Base-by-base conservation (phyloP, 1,140 invertebrate species). In the Bathynomus jamesi region DNA sequence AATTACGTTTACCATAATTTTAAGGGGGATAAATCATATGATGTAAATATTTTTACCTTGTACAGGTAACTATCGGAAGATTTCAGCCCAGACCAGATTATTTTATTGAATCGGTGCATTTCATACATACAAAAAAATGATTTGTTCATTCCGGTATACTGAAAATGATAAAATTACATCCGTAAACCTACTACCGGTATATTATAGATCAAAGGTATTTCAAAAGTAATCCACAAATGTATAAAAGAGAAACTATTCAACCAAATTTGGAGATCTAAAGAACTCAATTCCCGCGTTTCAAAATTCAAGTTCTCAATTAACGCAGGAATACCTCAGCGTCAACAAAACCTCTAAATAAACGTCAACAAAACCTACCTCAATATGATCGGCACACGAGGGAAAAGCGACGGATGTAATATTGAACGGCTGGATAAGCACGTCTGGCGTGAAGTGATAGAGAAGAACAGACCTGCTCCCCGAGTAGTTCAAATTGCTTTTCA, bases 81-180 rank as follows among this genome's bases (percentile, higher is more conserved):
- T 28, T 66, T 68, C 29, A 76, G 67, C 29, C 71, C 70, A 40
- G 62, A 70, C 66, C 75, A 71, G 21, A 76, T 62, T 63, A 73
- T 73, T 64, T 76, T 76, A 61, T 70, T 72, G 61, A 76, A 76
- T 31, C 69, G 75, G 69, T 76, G 75, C 71, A 76, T 73, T 65
- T 76, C 75, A 69, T 76, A 76, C 32, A 72, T 73, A 65, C 75
- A 76, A 60, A 70, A 68, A 53, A 71, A 76, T 28, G 69, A 62
- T 4, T 61, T 24, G 13, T 64, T 27, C n/a, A 32, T 62, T 66
- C 65, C 65, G 13, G 32, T 28, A 8, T 28, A 62, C 71, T 73
- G 72, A 2, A 64, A 65, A 46, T 60, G 8, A 60, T 28, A 64
- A 46, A 24, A 29, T 13, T 30, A n/a, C n/a, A n/a, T n/a, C n/a